Conservation (phyloP, 2,113 vertebrate species). For the Sylvia atricapilla region DNA sequence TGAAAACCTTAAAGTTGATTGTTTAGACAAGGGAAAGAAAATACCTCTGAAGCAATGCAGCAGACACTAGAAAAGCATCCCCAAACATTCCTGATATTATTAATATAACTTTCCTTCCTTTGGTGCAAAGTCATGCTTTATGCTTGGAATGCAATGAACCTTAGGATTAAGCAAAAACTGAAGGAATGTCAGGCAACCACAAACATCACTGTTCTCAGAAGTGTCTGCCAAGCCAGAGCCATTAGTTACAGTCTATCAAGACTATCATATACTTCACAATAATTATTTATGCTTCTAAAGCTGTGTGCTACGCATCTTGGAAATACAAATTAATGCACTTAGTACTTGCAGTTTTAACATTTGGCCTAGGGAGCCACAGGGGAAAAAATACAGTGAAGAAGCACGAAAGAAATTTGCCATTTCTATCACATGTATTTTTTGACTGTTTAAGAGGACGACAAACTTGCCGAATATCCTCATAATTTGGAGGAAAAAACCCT, state of each 20-base stretch:
- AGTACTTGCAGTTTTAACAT: not conserved
- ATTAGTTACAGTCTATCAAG: not conserved
- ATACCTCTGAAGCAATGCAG: slow-evolving; percentile 16
- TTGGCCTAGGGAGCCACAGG: not conserved
- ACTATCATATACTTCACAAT: not conserved
- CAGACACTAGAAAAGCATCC: not conserved
- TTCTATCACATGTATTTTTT: not conserved
- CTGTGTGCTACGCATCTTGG: not conserved
- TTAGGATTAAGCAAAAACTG: slow-evolving; percentile 9
- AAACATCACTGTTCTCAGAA: not conserved
- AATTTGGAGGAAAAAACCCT: not conserved
- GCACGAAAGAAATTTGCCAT: not conserved
- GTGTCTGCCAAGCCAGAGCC: not conserved
- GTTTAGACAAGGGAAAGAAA: slow-evolving; percentile 43
- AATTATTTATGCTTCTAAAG: slow-evolving; percentile 8
- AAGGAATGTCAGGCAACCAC: not conserved
- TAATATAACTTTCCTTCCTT: not conserved
- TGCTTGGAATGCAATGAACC: slow-evolving; percentile 3
- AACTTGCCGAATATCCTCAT: not conserved
- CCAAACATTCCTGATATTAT: slow-evolving; percentile 35
- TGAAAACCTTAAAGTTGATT: slow-evolving; percentile 38
- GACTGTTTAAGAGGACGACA: not conserved
- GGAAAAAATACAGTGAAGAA: not conserved
- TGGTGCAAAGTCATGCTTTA: not conserved
- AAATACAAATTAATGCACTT: not conserved